These are phyloP conservation scores for Agonopterix arenella DNA, from an alignment of 2,888 invertebrate species.

Conservation along the genomic window DNA sequence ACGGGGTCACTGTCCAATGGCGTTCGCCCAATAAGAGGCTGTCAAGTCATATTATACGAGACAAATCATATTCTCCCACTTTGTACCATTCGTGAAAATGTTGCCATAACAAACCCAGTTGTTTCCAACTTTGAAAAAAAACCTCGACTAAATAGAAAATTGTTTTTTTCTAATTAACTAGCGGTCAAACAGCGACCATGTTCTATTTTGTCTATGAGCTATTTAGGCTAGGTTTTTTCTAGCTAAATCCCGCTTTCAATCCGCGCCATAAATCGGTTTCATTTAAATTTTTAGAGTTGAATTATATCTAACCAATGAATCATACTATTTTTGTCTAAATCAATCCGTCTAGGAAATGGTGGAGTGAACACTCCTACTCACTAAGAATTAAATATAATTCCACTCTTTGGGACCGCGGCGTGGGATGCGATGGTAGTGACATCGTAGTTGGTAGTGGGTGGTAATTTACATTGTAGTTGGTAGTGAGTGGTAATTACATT, in stretches of 20 bases:
- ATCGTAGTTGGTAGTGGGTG: too few relatives aligned
- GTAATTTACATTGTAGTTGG: too few relatives aligned
- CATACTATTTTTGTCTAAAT: too few relatives aligned
- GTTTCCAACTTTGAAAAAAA: conserved; percentile 12
- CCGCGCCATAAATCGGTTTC: conserved; percentile 16
- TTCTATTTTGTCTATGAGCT: conserved; percentile 2
- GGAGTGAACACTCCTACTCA: too few relatives aligned
- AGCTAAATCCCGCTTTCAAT: conserved; percentile 4
- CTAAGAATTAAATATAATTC: conserved; percentile 12
- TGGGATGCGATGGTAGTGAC: not conserved
- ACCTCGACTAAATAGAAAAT: conserved; percentile 11
- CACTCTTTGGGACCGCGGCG: conserved; percentile 10
- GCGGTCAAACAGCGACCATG: conserved; percentile 2
- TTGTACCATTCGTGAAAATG: conserved; percentile 1
- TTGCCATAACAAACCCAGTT: conserved; percentile 10
- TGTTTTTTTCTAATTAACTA: not conserved
- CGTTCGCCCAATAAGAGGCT: conserved; percentile 21
- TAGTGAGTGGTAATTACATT: too few relatives aligned
- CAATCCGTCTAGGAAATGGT: too few relatives aligned
- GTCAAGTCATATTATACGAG: conserved; percentile 2
- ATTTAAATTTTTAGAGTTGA: conserved; percentile 10
- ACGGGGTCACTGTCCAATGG: conserved; percentile 10
- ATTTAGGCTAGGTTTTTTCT: conserved; percentile 15
- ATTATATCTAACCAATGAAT: not conserved
- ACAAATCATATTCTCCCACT: not conserved